Percentiles rank a stretch among this genome's conserved stretches.
These are phyloP conservation scores for cattle (Bos taurus) DNA, from an alignment of 2,113 vertebrate genomes.

Conservation along the genomic window DNA sequence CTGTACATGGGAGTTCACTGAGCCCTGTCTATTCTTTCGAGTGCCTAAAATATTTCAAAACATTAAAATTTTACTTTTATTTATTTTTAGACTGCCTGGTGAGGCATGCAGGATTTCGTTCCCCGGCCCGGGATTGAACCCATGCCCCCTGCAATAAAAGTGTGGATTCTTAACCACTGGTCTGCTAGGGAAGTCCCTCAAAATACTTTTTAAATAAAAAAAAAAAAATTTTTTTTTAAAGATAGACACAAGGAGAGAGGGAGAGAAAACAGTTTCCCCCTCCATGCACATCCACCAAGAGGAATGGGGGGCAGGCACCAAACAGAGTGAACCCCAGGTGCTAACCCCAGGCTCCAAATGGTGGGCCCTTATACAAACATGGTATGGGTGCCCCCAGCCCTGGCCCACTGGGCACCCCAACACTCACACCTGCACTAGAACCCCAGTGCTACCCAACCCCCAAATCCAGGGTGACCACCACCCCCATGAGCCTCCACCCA, in stretches of 20 bases:
- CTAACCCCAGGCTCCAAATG: neutral
- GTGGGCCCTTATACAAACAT: neutral
- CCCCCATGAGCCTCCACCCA: neutral
- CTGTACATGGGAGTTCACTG: neutral
- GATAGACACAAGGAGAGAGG: neutral
- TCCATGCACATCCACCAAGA: neutral
- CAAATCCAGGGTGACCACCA: neutral
- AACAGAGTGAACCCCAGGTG: neutral
- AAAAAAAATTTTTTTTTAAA: neutral
- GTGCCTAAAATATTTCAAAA: neutral
- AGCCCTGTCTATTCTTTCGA: neutral
- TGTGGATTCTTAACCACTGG: neutral
- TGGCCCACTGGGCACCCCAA: too few species aligned
- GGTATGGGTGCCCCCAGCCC: neutral
- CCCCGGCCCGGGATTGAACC: fast-evolving
- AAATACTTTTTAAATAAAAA: neutral
- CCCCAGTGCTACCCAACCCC: neutral
- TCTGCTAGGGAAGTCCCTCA: neutral
- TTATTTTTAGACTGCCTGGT: neutral
- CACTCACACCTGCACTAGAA: neutral
- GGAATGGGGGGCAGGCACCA: neutral
- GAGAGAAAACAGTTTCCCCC: neutral
- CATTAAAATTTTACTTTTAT: neutral
- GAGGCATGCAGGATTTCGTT: neutral
- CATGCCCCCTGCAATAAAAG: neutral